Base-by-base conservation (phyloP, 2,113 vertebrate genomes). In the Zapornia atra region DNA sequence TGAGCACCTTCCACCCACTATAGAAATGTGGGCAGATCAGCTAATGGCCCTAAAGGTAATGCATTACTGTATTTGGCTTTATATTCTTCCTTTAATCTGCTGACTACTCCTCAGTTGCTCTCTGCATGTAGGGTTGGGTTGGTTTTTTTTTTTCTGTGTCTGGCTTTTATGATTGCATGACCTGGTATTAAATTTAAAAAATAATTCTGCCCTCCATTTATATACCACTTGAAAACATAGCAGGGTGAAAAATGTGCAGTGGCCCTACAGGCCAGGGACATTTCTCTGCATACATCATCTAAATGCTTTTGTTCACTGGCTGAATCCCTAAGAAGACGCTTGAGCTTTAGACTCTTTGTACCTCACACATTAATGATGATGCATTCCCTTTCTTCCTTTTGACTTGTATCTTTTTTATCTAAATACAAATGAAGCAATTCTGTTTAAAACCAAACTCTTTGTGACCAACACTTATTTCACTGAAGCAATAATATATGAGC, bases 21-120 rank as follows among this genome's bases (percentile, higher is more conserved):
- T 99, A 96, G 98, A 98, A 86, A 95, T 98, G 95, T 99, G 99
- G 99, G 98, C 98, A 63, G 98, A 98, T 64, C 99, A 99, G 80
- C 98, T 99, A 13, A 66, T 87, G 68, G 98, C 98, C 12, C 87
- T 99, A 20, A 98, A 98, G 98, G 99, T 99, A 97, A 94, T 4
- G 3, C 3, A 0, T n/a, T 51, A 11, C 25, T 54, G 13, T 31
- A 10, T 36, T 86, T 75, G 12, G 38, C 48, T 88, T 78, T 46
- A 13, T 29, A 6, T 9, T 57, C 73, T 22, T 60, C 19, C 22
- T 73, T 60, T 33, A 19, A 9, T 77, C 38, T 86, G 21, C 34
- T 92, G 34, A 53, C 28, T 48, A 5, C 21, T n/a, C 19, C 42
- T 63, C 2, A 1, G 7, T 42, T 36, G 18, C n/a, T 92, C 51